Percentiles rank a stretch among this genome's conserved stretches.
Evolutionary conservation across 1,140 invertebrate species (phyloP).

Genomic region (Drosophila sucinea): DNA sequence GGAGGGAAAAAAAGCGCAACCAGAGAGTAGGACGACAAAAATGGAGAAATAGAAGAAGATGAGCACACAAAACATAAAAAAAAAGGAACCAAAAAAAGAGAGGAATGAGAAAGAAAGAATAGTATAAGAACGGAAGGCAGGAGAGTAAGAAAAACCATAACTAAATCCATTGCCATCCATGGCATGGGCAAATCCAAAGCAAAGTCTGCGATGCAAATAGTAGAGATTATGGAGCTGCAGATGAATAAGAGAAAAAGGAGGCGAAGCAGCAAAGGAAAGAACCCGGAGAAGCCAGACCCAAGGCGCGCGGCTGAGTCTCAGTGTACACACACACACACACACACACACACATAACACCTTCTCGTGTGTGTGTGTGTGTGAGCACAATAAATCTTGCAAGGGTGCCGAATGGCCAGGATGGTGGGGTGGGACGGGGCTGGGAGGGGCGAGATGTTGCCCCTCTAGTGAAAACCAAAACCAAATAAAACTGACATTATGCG

Average conservation of each 20-base stretch:
- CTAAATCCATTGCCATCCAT: conserved; percentile 75
- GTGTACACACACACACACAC: not conserved
- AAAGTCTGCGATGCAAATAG: conserved; percentile 82
- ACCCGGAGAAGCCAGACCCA: conserved; percentile 31
- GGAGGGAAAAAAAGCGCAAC: conserved; percentile 59
- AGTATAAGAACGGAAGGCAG: conserved; percentile 30
- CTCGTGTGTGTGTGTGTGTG: conserved; percentile 51
- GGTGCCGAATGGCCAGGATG: conserved; percentile 64
- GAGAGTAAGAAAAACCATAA: conserved; percentile 78
- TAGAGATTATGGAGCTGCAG: conserved; percentile 77
- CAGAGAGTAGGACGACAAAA: conserved; percentile 40
- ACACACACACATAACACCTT: conserved; percentile 31
- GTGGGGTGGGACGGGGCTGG: conserved; percentile 33
- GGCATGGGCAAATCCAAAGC: conserved; percentile 73
- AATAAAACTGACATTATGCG: conserved; percentile 82
- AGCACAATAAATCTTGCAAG: conserved; percentile 77
- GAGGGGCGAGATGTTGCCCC: conserved; percentile 13
- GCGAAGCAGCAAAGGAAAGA: conserved; percentile 11
- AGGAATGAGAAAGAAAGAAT: not conserved
- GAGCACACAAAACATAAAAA: not conserved
- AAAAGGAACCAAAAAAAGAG: not conserved
- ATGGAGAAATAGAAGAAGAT: conserved; percentile 1
- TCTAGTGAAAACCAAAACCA: conserved; percentile 77
- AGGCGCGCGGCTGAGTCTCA: conserved; percentile 23
- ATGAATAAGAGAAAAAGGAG: conserved; percentile 62